phyloP scores from a whole-genome alignment of 2,113 vertebrate genomes.

The Hyla sarda region DNA sequence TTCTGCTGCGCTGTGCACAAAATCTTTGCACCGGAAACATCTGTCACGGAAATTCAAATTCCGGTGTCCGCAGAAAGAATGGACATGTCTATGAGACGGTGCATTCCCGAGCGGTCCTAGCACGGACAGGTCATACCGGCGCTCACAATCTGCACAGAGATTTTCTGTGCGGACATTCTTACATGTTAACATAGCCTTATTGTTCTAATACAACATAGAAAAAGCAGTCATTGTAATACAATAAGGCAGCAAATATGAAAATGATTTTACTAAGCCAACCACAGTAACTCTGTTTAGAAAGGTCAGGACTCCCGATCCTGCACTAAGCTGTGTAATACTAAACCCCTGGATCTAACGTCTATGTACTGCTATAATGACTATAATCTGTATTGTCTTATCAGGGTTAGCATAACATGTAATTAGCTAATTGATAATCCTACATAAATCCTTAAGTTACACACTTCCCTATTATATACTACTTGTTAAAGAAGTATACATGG shows the following conservation, averaged over 20 bases:
- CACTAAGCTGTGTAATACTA: not conserved
- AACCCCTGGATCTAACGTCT: not conserved
- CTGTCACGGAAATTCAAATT: too few relatives aligned
- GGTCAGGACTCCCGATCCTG: not conserved
- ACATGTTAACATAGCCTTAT: too few relatives aligned
- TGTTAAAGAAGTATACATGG: not conserved
- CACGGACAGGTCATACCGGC: too few relatives aligned
- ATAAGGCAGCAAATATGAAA: not conserved
- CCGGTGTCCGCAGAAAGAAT: too few relatives aligned
- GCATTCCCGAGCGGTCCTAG: too few relatives aligned
- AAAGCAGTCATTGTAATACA: not conserved
- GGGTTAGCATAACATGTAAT: not conserved
- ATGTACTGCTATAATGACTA: not conserved
- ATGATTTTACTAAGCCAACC: not conserved
- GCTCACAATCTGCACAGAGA: too few relatives aligned
- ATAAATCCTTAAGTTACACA: not conserved
- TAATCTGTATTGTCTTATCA: not conserved
- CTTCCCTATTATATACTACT: not conserved
- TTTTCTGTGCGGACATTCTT: too few relatives aligned
- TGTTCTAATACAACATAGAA: not conserved
- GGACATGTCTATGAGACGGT: too few relatives aligned
- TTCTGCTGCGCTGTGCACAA: too few relatives aligned
- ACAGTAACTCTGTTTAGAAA: not conserved
- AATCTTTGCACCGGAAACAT: too few relatives aligned
- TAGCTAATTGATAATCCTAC: slow-evolving; percentile 3